These are phyloP conservation scores for Coryphaenoides rupestris DNA, from an alignment of 2,113 vertebrate species.

Conservation along the genomic window DNA sequence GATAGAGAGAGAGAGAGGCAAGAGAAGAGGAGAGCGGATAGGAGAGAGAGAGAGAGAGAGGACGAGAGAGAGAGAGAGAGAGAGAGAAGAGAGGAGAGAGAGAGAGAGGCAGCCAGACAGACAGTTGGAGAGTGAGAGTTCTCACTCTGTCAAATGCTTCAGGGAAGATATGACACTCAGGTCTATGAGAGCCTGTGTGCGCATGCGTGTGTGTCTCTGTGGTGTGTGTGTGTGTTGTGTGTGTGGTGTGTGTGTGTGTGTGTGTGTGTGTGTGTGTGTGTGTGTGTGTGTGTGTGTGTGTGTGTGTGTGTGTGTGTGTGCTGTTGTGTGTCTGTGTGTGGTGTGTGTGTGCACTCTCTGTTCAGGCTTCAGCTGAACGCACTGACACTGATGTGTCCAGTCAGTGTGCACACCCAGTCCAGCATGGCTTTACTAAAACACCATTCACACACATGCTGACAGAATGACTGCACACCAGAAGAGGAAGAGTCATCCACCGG, in stretches of 20 bases:
- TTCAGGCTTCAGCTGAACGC: constrained; percentile 18
- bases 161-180: constrained; percentile 18
- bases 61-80: not conserved
- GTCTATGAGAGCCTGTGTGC: not conserved
- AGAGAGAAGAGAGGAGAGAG: not conserved
- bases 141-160: constrained; percentile 8
- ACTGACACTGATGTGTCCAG: constrained; percentile 67
- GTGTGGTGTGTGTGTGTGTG: not conserved
- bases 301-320: constrained; percentile 8
- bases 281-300: constrained; percentile 3
- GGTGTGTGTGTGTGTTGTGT: constrained; percentile 1
- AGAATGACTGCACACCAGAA: not conserved
- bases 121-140: not conserved
- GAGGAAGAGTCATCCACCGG: not conserved
- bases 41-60: not conserved
- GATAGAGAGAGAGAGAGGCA: not conserved
- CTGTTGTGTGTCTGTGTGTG: constrained; percentile 10
- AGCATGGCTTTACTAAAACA: constrained; percentile 19
- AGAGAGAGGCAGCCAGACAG: not conserved
- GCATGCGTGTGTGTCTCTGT: constrained; percentile 3
- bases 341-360: not conserved
- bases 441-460: constrained; percentile 8
- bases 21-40: no score
- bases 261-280: constrained; percentile 2
- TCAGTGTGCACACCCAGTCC: constrained; percentile 59